Conservation (phyloP, 2,113 vertebrate genomes). For the Periophthalmus modestus region DNA sequence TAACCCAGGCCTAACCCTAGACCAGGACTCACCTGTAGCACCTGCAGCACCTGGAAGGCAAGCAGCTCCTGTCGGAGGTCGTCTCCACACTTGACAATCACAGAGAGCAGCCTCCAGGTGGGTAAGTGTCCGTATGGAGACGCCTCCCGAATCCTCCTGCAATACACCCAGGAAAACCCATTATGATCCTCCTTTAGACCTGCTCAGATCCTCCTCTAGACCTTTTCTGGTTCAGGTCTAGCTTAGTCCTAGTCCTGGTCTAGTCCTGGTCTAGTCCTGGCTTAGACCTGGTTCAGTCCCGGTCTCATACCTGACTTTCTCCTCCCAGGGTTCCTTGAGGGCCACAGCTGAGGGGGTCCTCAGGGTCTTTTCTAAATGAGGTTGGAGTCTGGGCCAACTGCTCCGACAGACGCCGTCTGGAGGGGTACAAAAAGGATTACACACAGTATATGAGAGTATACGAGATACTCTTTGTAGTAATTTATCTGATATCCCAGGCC, state of each 20-base stretch:
- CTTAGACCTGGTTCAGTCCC: too few species aligned
- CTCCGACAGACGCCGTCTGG: constrained; percentile 87
- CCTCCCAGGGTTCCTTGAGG: constrained; percentile 96
- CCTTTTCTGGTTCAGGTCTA: not conserved
- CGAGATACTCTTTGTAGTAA: not conserved
- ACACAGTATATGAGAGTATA: too few species aligned
- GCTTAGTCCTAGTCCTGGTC: too few species aligned
- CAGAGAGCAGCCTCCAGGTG: constrained; percentile 90
- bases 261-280: not conserved
- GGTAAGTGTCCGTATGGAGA: constrained; percentile 93
- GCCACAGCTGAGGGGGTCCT: constrained; percentile 95
- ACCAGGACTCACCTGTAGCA: constrained; percentile 83
- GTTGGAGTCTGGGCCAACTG: constrained; percentile 93
- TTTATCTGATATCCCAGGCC: constrained; percentile 80
- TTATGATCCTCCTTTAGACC: not conserved
- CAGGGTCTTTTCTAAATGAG: constrained; percentile 87
- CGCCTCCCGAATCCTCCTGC: constrained; percentile 89
- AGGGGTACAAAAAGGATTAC: not conserved
- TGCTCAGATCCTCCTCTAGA: not conserved
- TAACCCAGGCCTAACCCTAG: not conserved
- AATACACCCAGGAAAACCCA: not conserved
- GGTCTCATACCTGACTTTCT: constrained; percentile 86
- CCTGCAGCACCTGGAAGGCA: constrained; percentile 92
- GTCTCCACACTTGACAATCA: constrained; percentile 96
- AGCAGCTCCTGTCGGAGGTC: constrained; percentile 94